These are phyloP conservation scores for Acanthurus lineatus DNA, from an alignment of 2,797 vertebrate species.

Conservation along the genomic window DNA sequence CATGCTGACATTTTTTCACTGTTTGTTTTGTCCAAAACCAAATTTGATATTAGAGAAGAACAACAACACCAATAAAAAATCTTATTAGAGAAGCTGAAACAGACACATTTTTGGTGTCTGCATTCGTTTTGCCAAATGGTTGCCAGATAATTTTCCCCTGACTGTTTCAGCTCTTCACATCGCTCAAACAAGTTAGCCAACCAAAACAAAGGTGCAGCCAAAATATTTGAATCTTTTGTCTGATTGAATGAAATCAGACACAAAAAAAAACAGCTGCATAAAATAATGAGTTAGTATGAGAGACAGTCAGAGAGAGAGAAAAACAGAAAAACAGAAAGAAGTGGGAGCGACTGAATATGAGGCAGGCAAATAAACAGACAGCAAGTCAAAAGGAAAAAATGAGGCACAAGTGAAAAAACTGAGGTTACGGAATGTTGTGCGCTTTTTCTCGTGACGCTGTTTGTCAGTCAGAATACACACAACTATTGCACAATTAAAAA, in stretches of 20 bases:
- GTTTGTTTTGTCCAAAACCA: neutral
- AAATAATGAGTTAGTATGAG: neutral
- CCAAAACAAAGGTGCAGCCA: neutral
- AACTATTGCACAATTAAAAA: constrained; percentile 66
- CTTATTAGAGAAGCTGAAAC: neutral
- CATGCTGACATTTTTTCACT: neutral
- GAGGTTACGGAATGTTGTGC: constrained; percentile 60
- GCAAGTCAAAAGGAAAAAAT: constrained; percentile 22
- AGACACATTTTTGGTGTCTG: rapidly evolving
- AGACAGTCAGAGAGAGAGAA: neutral
- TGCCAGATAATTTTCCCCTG: neutral
- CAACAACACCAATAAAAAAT: neutral
- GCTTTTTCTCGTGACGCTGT: constrained; percentile 62
- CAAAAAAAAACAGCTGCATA: neutral
- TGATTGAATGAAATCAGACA: neutral
- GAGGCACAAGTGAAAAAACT: constrained; percentile 27
- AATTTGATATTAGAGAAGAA: neutral
- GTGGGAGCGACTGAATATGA: constrained; percentile 9
- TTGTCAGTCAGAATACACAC: constrained; percentile 74
- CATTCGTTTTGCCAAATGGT: neutral
- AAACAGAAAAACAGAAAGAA: neutral
- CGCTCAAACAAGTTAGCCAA: neutral
- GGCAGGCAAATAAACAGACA: constrained; percentile 41
- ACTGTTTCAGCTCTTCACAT: neutral
- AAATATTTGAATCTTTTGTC: neutral